A percentile compares a stretch with the other conserved stretches of the same genome.
These are phyloP conservation scores for Melinaea marsaeus DNA, from an alignment of 2,888 invertebrate species.

Conservation along the genomic window DNA sequence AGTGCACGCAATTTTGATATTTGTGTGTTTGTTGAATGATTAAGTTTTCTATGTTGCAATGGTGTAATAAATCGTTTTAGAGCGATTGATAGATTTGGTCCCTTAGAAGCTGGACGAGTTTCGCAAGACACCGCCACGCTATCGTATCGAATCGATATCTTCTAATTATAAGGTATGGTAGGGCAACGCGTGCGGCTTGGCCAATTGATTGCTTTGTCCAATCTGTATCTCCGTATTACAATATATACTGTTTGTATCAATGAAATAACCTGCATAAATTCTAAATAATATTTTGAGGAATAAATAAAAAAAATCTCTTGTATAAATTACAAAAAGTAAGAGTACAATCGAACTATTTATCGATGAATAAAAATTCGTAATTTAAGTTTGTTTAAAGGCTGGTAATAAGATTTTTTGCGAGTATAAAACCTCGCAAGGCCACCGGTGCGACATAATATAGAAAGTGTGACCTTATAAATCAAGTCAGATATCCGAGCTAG, in stretches of 20 bases:
- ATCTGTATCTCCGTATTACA: slow-evolving; percentile 35
- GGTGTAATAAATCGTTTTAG: slow-evolving; percentile 32
- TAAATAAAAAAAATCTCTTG: neutral
- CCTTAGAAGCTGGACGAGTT: slow-evolving; percentile 67
- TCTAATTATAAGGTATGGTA: slow-evolving; percentile 72
- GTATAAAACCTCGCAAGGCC: slow-evolving; percentile 24
- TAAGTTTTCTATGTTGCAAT: slow-evolving; percentile 24
- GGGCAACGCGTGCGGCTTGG: slow-evolving; percentile 45
- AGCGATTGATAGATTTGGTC: slow-evolving; percentile 52
- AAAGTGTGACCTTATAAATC: slow-evolving; percentile 47
- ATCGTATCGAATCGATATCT: slow-evolving; percentile 74
- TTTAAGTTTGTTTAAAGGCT: slow-evolving; percentile 21
- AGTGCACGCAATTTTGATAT: slow-evolving; percentile 36
- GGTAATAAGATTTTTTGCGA: slow-evolving; percentile 26
- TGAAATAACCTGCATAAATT: too few species aligned
- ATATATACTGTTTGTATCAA: slow-evolving; percentile 13
- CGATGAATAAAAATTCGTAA: slow-evolving; percentile 14
- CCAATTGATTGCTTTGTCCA: slow-evolving; percentile 43
- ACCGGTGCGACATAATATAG: slow-evolving; percentile 42
- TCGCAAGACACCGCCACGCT: slow-evolving; percentile 69
- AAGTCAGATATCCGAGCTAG: slow-evolving; percentile 38
- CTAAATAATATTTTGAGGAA: too few species aligned
- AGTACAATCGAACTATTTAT: slow-evolving; percentile 1
- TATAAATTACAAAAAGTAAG: slow-evolving; percentile 5
- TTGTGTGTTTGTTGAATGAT: slow-evolving; percentile 23